Evolutionary conservation across 2,113 vertebrate species (phyloP).

Genomic region (Vidua chalybeata): DNA sequence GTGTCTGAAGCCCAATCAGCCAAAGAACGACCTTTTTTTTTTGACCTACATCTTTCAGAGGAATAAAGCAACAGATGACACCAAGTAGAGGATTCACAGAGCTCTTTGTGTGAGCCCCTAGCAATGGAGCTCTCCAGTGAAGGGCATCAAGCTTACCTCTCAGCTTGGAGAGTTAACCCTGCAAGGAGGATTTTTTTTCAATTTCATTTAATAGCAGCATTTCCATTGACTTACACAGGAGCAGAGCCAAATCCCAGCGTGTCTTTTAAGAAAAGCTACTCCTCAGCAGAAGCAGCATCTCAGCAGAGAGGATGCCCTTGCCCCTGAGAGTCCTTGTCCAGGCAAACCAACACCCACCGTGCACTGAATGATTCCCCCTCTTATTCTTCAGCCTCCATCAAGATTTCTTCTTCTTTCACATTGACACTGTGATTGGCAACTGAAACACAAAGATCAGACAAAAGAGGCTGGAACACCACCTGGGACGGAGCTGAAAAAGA

Average conservation of each 20-base stretch:
- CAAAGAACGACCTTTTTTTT: slow-evolving; percentile 9
- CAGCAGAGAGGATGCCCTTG: background rate
- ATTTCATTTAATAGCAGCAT: background rate
- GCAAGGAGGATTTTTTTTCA: background rate
- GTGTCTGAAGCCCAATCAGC: background rate
- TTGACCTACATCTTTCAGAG: background rate
- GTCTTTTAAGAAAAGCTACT: slow-evolving; percentile 18
- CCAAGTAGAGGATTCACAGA: background rate
- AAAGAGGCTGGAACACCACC: slow-evolving; percentile 45
- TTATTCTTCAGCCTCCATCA: background rate
- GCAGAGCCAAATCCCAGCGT: background rate
- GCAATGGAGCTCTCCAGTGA: background rate
- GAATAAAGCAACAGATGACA: slow-evolving; percentile 53
- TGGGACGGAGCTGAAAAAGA: slow-evolving; percentile 37
- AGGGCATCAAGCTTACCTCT: slow-evolving; percentile 20
- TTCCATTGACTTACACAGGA: background rate
- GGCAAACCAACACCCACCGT: background rate
- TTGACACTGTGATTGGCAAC: background rate
- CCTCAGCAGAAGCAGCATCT: background rate
- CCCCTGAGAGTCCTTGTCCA: background rate
- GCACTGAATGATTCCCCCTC: background rate
- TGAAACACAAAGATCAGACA: slow-evolving; percentile 36
- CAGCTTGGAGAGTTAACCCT: background rate
- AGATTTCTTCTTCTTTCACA: background rate
- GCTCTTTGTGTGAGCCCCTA: slow-evolving; percentile 4